Evolutionary conservation across 2,797 vertebrate species (phyloP), one percentile per base, ranked within the genome.

Genomic region (Benthosema pterotum): DNA sequence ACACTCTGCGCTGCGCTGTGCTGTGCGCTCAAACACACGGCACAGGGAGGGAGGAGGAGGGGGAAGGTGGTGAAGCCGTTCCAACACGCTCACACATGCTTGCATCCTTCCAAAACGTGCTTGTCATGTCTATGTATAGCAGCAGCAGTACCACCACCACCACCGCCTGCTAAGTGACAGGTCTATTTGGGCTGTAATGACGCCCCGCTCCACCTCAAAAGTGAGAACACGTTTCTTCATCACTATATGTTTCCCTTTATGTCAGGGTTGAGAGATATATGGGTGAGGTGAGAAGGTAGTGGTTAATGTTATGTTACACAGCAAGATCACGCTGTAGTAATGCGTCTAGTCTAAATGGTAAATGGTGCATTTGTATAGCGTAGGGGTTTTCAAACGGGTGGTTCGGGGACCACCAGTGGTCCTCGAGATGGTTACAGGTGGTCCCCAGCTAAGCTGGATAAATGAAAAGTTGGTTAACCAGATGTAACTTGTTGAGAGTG

Each of bases 41-140:
- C 22, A 25, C 22, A 25, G 5, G 22, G 22, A 25, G 67, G 54
- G 73, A n/a, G n/a, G n/a, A n/a, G n/a, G n/a, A n/a, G n/a, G n/a
- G n/a, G n/a, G n/a, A n/a, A n/a, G n/a, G 47, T 3, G 1, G 13
- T 0, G 58, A 50, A 72, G 70, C 70, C 62, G 48, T 72, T 77
- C 80, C 80, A 69, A 62, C 77, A 62, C 72, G 59, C 55, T 79
- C 63, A 32, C 77, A 83, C 83, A 79, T 83, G 70, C 67, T 78
- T 52, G 69, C 78, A 84, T 79, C 80, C 70, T 70, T 82, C 63
- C 52, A 59, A n/a, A n/a, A 66, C 0, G 56, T 75, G 72, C 72
- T 79, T 80, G 82, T 76, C 74, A 78, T 50, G 49, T 46, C 71
- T 91, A 87, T 84, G 79, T 79, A 78, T 90, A 91, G 79, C 25